Evolutionary conservation across 1,140 invertebrate genomes (phyloP).

Genomic region (Magallana angulata): DNA sequence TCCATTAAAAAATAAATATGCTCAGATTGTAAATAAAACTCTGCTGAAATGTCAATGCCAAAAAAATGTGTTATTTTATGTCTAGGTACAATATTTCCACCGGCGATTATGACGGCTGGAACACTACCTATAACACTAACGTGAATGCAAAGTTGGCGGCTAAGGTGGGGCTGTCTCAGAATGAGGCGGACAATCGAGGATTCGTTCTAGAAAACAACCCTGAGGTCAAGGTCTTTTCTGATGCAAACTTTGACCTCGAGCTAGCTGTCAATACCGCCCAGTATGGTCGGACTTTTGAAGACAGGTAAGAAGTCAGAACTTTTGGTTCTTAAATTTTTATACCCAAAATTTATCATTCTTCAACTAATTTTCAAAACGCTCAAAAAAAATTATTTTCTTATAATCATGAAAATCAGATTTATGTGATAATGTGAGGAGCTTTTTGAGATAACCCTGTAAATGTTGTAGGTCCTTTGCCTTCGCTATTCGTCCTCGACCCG

Average conservation of each 20-base stretch:
- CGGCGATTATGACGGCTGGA: slow-evolving; percentile 76
- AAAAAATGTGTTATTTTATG: neutral
- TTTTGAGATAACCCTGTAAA: neutral
- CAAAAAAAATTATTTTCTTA: too few species aligned
- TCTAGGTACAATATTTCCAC: slow-evolving; percentile 79
- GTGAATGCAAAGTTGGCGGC: slow-evolving; percentile 61
- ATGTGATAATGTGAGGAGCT: too few species aligned
- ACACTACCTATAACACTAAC: slow-evolving; percentile 62
- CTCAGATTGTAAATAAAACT: too few species aligned
- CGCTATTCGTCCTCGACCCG: slow-evolving; percentile 68
- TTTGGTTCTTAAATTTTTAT: too few species aligned
- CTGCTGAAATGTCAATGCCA: too few species aligned
- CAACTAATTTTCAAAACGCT: too few species aligned
- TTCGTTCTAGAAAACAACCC: slow-evolving; percentile 78
- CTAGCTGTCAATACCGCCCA: slow-evolving; percentile 78
- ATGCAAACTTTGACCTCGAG: slow-evolving; percentile 69
- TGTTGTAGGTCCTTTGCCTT: slow-evolving; percentile 73
- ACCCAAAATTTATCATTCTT: too few species aligned
- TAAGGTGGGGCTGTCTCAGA: slow-evolving; percentile 67
- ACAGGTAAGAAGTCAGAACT: slow-evolving; percentile 68
- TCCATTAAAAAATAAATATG: too few species aligned
- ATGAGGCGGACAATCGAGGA: slow-evolving; percentile 67
- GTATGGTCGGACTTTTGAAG: slow-evolving; percentile 78
- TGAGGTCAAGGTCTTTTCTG: slow-evolving; percentile 74
- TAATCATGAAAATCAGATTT: too few species aligned